A percentile compares a stretch with the other conserved stretches of the same genome.
phyloP scores from a whole-genome alignment of 2,888 invertebrate species.

The Chymomyza fuscimana region DNA sequence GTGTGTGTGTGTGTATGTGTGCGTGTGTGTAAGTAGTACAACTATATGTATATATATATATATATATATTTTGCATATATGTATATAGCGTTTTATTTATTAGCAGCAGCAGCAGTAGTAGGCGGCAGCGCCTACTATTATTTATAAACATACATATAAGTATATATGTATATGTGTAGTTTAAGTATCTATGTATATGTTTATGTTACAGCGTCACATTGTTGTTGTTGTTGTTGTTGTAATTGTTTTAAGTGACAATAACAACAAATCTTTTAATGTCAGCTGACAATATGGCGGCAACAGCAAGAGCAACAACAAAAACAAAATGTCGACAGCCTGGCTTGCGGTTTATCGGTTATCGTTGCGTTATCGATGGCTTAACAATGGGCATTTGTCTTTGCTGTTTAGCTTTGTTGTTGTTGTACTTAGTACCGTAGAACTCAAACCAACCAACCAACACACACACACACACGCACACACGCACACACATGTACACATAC shows the following conservation, averaged over 20 bases:
- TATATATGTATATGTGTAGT: not conserved
- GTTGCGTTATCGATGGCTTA: not conserved
- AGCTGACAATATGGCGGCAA: not conserved
- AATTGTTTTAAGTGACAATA: not conserved
- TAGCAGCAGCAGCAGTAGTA: too few species aligned
- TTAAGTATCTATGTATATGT: not conserved
- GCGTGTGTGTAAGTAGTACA: not conserved
- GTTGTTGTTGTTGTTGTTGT: not conserved
- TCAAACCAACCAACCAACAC: not conserved
- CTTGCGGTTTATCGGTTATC: not conserved
- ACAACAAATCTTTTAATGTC: not conserved
- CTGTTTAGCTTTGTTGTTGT: not conserved
- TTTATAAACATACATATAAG: slow-evolving; percentile 20
- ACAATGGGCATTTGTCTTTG: not conserved
- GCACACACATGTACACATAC: slow-evolving; percentile 1
- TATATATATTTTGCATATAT: slow-evolving; percentile 33
- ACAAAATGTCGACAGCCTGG: not conserved
- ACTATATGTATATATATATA: slow-evolving; percentile 31
- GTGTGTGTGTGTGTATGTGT: not conserved
- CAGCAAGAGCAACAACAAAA: not conserved
- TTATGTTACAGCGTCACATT: not conserved
- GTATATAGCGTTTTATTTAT: not conserved
- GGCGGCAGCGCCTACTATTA: not conserved
- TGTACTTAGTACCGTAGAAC: not conserved
- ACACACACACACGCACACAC: not conserved